Evolutionary conservation across 2,888 invertebrate species (phyloP).

Genomic region (Dorcus parallelipipedus): DNA sequence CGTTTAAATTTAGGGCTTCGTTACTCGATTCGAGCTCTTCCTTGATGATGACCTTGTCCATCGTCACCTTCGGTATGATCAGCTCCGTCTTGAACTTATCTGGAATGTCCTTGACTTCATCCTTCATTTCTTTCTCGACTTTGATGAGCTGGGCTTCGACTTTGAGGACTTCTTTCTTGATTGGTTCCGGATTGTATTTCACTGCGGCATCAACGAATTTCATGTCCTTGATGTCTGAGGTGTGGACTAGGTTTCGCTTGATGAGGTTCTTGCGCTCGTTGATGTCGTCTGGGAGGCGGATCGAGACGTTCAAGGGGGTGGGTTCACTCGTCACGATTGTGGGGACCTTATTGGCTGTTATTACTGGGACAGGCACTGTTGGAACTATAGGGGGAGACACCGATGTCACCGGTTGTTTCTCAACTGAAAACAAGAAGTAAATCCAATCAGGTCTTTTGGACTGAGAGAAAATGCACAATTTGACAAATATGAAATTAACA

Average conservation of each 20-base stretch:
- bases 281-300: slow-evolving; percentile 46
- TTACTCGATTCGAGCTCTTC: slow-evolving; percentile 43
- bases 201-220: slow-evolving; percentile 30
- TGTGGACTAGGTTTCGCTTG: slow-evolving; percentile 38
- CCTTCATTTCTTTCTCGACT: slow-evolving; percentile 33
- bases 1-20: slow-evolving; percentile 30
- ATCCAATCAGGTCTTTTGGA: too few relatives aligned
- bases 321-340: slow-evolving; percentile 6
- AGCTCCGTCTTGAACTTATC: slow-evolving; percentile 59
- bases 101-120: slow-evolving; percentile 32
- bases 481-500: too few relatives aligned
- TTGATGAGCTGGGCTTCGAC: slow-evolving; percentile 36
- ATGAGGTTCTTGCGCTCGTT: slow-evolving; percentile 48
- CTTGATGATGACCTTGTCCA: slow-evolving; percentile 51
- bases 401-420: slow-evolving; percentile 19
- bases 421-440: slow-evolving; percentile 8
- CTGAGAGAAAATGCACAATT: too few relatives aligned
- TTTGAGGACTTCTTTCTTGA: slow-evolving; percentile 40
- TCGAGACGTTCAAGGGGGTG: slow-evolving; percentile 44
- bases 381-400: slow-evolving; percentile 31
- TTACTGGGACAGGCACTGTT: slow-evolving; percentile 35
- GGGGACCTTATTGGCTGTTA: slow-evolving; percentile 30
- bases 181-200: slow-evolving; percentile 26
- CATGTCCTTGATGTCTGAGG: slow-evolving; percentile 30
- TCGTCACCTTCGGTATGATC: slow-evolving; percentile 59